Percentiles rank a stretch among this genome's conserved stretches.
Evolutionary conservation across 2,113 vertebrate species (phyloP).

Genomic region (Strix aluco): DNA sequence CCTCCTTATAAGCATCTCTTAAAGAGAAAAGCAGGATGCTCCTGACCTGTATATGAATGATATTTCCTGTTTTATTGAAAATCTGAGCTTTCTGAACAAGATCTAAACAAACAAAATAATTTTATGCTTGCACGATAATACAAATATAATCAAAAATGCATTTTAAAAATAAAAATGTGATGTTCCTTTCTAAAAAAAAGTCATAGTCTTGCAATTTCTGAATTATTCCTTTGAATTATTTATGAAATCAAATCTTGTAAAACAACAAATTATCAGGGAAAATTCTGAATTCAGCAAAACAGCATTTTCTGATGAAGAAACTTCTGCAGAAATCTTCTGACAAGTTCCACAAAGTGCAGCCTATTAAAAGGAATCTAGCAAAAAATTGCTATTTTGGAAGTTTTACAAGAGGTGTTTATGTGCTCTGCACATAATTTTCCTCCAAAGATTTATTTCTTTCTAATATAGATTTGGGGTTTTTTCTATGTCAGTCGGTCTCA

Average conservation of each 20-base stretch:
- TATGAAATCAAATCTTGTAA: neutral
- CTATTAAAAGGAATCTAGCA: neutral
- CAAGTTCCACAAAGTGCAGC: neutral
- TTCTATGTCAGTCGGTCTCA: neutral
- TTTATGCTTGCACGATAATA: neutral
- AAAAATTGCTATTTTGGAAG: neutral
- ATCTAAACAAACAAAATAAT: neutral
- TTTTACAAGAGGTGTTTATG: neutral
- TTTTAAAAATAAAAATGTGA: neutral
- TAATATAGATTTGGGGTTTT: neutral
- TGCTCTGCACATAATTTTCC: neutral
- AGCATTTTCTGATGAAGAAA: neutral
- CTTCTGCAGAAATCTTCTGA: neutral
- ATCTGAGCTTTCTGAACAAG: neutral
- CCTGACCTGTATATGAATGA: neutral
- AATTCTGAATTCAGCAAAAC: neutral
- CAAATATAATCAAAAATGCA: neutral
- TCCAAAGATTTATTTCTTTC: neutral
- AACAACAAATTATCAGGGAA: neutral
- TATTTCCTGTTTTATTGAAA: neutral
- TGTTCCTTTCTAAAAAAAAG: neutral
- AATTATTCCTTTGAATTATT: neutral
- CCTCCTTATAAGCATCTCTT: neutral
- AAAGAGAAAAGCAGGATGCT: neutral
- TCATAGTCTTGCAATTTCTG: neutral